phyloP scores from a whole-genome alignment of 2,113 vertebrate species.

The Oncorhynchus masou region DNA sequence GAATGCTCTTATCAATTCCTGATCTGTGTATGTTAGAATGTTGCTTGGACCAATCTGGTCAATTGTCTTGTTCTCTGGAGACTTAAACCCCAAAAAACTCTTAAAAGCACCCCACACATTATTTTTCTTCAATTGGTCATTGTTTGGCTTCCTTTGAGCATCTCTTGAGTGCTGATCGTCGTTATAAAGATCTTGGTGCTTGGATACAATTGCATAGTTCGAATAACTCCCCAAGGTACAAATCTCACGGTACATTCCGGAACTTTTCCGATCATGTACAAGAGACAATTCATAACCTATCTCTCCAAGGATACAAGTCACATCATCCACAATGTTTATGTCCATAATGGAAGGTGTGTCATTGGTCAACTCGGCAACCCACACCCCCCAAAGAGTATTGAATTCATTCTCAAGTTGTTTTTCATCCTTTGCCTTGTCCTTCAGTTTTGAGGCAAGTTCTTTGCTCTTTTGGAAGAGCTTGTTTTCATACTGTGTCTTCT shows the following conservation, averaged over 20 bases:
- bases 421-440: slow-evolving; percentile 25
- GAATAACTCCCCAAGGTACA: slow-evolving; percentile 6
- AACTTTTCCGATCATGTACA: background rate
- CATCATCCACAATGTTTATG: slow-evolving; percentile 36
- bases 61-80: background rate
- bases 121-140: background rate
- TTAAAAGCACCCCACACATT: background rate
- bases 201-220: background rate
- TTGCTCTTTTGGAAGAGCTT: slow-evolving; percentile 51
- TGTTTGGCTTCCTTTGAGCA: background rate
- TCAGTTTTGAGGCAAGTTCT: slow-evolving; percentile 42
- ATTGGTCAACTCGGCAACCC: slow-evolving; percentile 32
- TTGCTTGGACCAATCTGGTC: background rate
- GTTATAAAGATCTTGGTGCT: background rate
- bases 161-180: background rate
- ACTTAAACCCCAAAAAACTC: background rate
- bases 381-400: slow-evolving; percentile 31
- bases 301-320: slow-evolving; percentile 44
- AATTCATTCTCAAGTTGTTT: slow-evolving; percentile 45
- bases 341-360: background rate
- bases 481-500: slow-evolving; percentile 28
- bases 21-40: background rate
- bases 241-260: background rate
- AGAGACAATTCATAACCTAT: slow-evolving; percentile 21
- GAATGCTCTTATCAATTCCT: background rate